Percentiles rank a stretch among this genome's conserved stretches.
Conservation (phyloP, 1,140 invertebrate species). For the Bradysia coprophila region DNA sequence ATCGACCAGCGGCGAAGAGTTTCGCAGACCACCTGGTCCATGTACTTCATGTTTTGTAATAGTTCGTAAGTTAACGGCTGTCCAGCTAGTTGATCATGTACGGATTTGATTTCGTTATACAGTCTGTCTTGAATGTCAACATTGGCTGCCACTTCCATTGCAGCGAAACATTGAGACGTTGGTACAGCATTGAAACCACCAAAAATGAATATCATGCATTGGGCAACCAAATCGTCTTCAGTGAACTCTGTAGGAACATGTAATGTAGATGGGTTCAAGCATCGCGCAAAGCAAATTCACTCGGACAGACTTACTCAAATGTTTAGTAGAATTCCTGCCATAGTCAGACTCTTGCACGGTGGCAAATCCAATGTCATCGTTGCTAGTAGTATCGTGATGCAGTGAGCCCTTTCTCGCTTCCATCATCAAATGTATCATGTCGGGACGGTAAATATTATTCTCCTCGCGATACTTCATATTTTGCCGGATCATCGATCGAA, state of each 20-base stretch:
- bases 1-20: constrained; percentile 29
- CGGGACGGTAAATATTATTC: constrained; percentile 21
- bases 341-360: not conserved
- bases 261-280: too few species aligned
- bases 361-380: not conserved
- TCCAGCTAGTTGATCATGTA: not conserved
- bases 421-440: constrained; percentile 28
- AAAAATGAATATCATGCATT: constrained; percentile 4
- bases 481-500: constrained; percentile 10
- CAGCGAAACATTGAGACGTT: constrained; percentile 13
- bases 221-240: constrained; percentile 2
- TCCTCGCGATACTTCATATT: constrained; percentile 21
- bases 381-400: not conserved
- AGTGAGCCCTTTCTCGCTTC: constrained; percentile 19
- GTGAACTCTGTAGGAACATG: constrained; percentile 1
- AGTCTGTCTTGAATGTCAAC: constrained; percentile 26
- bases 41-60: constrained; percentile 25
- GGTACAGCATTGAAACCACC: constrained; percentile 19
- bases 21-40: constrained; percentile 27
- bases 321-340: too few species aligned
- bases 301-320: too few species aligned
- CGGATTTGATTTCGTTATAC: constrained; percentile 13
- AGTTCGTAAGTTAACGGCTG: constrained; percentile 18
- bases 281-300: too few species aligned
- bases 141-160: constrained; percentile 28